Percentiles rank a stretch among this genome's conserved stretches.
These are phyloP conservation scores for Scytalopus superciliaris DNA, from an alignment of 2,113 vertebrate species.

Conservation along the genomic window DNA sequence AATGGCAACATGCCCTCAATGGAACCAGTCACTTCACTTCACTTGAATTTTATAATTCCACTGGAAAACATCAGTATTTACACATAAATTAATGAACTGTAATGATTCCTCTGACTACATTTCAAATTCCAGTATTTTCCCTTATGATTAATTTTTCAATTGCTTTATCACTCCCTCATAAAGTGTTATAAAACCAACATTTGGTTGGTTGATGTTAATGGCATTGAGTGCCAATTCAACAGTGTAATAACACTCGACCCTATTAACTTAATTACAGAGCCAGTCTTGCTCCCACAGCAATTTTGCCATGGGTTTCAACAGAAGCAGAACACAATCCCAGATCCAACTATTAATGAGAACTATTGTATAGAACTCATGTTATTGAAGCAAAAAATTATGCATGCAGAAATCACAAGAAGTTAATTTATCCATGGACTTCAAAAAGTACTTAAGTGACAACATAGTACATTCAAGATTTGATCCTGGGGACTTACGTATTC, in stretches of 20 bases:
- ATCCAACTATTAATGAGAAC: not conserved
- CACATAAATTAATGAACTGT: conserved; percentile 50
- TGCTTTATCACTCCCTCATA: conserved; percentile 55
- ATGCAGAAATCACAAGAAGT: not conserved
- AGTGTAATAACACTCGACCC: conserved; percentile 23
- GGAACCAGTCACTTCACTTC: conserved; percentile 34
- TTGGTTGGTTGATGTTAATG: conserved; percentile 56
- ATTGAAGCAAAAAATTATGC: not conserved
- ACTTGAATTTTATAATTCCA: conserved; percentile 38
- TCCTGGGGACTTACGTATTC: not conserved
- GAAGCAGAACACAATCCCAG: not conserved
- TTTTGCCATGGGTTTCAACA: conserved; percentile 29
- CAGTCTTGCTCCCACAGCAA: conserved; percentile 27
- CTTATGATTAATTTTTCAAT: conserved; percentile 64
- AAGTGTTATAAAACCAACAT: conserved; percentile 45
- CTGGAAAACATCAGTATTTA: conserved; percentile 55
- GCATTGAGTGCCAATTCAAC: conserved; percentile 52
- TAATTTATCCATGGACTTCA: not conserved
- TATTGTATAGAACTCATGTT: not conserved
- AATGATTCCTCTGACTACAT: conserved; percentile 48
- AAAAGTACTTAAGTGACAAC: not conserved
- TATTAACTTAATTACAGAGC: conserved; percentile 53
- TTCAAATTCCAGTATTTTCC: conserved; percentile 43
- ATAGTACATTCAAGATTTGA: not conserved
- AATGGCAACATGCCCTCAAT: conserved; percentile 30